Evolutionary conservation across 2,113 vertebrate genomes (phyloP).

Genomic region (Benitochromis conjunctus): DNA sequence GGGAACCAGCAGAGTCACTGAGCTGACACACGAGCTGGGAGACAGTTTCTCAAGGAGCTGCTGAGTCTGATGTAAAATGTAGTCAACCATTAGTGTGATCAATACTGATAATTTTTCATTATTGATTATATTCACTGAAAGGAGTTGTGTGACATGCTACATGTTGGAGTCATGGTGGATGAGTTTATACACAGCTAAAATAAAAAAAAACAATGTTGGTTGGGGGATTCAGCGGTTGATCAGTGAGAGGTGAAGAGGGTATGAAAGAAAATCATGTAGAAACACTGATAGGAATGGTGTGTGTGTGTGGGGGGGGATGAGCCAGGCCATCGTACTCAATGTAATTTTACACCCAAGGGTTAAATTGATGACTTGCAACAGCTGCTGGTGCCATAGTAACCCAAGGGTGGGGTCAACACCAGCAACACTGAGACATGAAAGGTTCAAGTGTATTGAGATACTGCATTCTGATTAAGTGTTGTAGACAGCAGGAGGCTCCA

Average conservation of each 20-base stretch:
- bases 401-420: slow-evolving; percentile 8
- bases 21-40: slow-evolving; percentile 29
- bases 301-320: slow-evolving; percentile 56
- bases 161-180: background rate
- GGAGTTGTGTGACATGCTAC: background rate
- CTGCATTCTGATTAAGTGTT: background rate
- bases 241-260: slow-evolving; percentile 22
- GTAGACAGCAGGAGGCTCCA: background rate
- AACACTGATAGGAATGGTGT: background rate
- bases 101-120: background rate
- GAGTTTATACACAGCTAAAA: background rate
- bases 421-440: background rate
- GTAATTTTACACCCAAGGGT: slow-evolving; percentile 77
- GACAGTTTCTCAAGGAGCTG: background rate
- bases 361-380: slow-evolving; percentile 76
- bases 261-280: slow-evolving; percentile 15
- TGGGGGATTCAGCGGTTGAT: background rate
- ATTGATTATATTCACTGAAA: background rate
- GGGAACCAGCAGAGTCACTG: slow-evolving; percentile 51
- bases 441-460: background rate
- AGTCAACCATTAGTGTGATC: background rate
- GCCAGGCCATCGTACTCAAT: slow-evolving; percentile 78
- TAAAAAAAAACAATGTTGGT: background rate
- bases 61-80: background rate
- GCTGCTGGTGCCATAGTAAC: slow-evolving; percentile 72